Evolutionary conservation across 2,113 vertebrate genomes (phyloP), one percentile per base, ranked within the genome.

Genomic region (Perognathus longimembris): DNA sequence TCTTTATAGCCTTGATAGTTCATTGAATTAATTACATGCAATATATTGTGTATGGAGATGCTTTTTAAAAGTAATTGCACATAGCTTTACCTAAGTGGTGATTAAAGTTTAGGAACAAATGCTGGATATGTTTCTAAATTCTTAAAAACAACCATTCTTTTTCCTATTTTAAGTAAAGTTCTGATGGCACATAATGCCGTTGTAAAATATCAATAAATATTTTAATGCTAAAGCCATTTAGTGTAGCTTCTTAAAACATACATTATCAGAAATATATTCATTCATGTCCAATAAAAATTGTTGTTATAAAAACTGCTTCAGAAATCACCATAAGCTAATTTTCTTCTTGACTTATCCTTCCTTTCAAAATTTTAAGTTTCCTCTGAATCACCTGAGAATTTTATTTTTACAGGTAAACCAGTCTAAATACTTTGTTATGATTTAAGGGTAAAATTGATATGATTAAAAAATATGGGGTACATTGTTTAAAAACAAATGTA

Each of bases 1-100:
- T 99, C 98, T 99, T 99, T 99, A 99, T 98, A 98, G 98, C 98
- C 97, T 97, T 98, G 98, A 98, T 98, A 98, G 98, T 98, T 98
- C 98, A 98, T 99, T 99, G 98, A 98, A 99, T 99, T 99, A 99
- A 99, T 99, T 98, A 98, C 98, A 98, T 97, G 97, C 98, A 97
- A 97, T 98, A 98, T 98, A 98, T 98, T 98, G 96, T 98, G 89
- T 97, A 97, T 97, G 92, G 91, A 96, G 96, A 98, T 98, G 87
- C 75, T 97, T 98, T 98, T 97, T 96, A 87, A 97, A 97, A 97
- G 95, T 97, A 98, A 97, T 98, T 98, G 95, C 97, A 96, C 97
- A 93, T 87, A 97, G 94, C 93, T 96, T 96, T 97, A 98, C 97
- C 97, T 97, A 97, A 98, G 94, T 97, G 95, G 95, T 97, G 96